These are phyloP conservation scores for Melanargia galathea DNA, from an alignment of 2,888 invertebrate genomes.

Conservation along the genomic window DNA sequence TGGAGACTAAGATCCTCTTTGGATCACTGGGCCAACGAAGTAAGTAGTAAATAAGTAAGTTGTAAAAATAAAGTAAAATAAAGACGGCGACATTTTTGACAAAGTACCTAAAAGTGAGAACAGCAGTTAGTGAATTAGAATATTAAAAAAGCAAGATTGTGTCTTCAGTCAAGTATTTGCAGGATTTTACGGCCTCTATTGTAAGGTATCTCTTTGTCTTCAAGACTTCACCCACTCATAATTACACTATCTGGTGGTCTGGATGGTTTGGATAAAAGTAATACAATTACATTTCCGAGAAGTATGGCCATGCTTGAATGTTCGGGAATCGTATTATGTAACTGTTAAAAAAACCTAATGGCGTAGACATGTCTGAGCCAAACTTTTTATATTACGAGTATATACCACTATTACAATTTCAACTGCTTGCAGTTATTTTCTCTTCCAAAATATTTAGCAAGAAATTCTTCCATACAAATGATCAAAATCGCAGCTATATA, in stretches of 20 bases:
- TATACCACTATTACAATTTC: neutral
- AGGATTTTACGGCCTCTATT: neutral
- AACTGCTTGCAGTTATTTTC: neutral
- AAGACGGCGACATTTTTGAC: no score
- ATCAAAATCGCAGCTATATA: no score
- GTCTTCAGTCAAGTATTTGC: neutral
- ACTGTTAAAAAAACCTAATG: neutral
- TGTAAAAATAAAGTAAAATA: no score
- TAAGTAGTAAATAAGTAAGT: no score
- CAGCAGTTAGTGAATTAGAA: no score
- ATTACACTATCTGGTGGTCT: conserved; percentile 53
- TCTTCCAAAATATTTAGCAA: neutral
- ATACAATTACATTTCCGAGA: conserved; percentile 51
- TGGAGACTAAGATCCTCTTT: no score
- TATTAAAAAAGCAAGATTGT: neutral
- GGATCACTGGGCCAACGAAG: no score
- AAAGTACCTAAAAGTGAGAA: no score
- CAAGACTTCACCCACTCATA: conserved; percentile 60
- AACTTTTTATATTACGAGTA: neutral
- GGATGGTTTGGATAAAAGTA: conserved; percentile 48
- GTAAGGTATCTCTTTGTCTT: conserved; percentile 17
- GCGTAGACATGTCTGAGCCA: neutral
- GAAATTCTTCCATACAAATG: neutral
- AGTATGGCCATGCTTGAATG: conserved; percentile 7
- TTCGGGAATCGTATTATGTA: neutral